Conservation (phyloP, 1,140 invertebrate genomes). For the Achatina immaculata region DNA sequence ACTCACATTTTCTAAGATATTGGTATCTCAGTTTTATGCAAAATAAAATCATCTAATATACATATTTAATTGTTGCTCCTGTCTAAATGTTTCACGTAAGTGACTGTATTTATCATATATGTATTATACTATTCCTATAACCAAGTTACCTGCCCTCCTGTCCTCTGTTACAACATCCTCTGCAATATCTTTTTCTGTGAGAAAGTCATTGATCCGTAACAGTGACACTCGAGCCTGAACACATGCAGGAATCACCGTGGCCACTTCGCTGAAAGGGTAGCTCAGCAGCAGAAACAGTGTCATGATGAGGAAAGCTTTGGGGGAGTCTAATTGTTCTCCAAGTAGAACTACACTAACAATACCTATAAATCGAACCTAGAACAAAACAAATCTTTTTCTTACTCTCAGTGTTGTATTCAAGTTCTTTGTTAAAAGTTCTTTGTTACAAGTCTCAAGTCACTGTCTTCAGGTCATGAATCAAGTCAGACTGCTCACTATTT, state of each 20-base stretch:
- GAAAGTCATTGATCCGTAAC: neutral
- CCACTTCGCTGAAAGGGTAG: neutral
- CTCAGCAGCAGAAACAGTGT: neutral
- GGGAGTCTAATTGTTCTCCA: neutral
- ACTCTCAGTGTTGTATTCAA: neutral
- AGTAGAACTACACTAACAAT: neutral
- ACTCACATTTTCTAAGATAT: too few species aligned
- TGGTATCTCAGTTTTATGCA: too few species aligned
- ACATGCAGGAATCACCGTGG: neutral
- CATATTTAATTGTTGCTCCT: too few species aligned
- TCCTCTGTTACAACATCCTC: conserved; percentile 17
- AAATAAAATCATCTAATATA: too few species aligned
- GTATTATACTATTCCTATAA: too few species aligned
- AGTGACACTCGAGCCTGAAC: conserved; percentile 3
- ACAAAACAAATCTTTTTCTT: neutral
- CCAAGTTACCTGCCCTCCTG: neutral
- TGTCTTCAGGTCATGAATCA: too few species aligned
- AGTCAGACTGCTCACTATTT: too few species aligned
- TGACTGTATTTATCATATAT: too few species aligned
- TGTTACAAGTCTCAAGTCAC: too few species aligned
- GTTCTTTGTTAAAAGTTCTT: too few species aligned
- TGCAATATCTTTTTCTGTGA: conserved; percentile 9
- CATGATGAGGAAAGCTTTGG: conserved; percentile 16
- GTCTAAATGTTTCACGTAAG: too few species aligned
- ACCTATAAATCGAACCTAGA: conserved; percentile 3